A percentile compares a stretch with the other conserved stretches of the same genome.
phyloP scores from a whole-genome alignment of 2,888 invertebrate species.

The Oscheius sp. region DNA sequence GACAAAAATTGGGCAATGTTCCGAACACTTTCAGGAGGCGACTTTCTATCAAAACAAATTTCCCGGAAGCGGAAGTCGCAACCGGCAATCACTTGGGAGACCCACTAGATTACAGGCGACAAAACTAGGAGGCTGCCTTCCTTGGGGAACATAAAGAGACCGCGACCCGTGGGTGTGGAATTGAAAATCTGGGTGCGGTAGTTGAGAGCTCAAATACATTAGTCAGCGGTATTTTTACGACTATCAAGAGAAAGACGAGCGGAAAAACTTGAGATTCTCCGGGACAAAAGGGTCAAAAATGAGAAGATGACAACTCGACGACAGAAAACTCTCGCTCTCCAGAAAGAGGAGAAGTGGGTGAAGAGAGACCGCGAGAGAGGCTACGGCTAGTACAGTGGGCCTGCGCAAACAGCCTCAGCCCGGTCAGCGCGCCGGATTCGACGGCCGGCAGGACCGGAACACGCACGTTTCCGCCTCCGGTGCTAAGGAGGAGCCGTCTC shows the following conservation, averaged over 20 bases:
- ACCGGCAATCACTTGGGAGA: too few species aligned
- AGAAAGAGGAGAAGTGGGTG: conserved; percentile 15
- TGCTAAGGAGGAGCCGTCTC: conserved; percentile 11
- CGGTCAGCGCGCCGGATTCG: background rate
- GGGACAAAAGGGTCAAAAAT: background rate
- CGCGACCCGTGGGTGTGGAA: conserved; percentile 6
- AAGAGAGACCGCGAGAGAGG: conserved; percentile 17
- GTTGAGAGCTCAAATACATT: conserved; percentile 13
- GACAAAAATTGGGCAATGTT: too few species aligned
- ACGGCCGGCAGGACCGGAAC: conserved; percentile 25
- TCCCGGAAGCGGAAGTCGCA: too few species aligned
- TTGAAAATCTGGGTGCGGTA: conserved; percentile 7
- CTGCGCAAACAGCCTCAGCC: conserved; percentile 24
- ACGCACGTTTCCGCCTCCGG: conserved; percentile 12
- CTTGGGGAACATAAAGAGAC: background rate
- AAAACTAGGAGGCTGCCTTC: too few species aligned
- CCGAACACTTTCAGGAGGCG: too few species aligned
- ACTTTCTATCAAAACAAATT: too few species aligned
- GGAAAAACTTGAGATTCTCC: too few species aligned
- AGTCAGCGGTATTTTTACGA: conserved; percentile 1
- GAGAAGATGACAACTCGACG: too few species aligned
- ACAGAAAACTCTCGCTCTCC: too few species aligned
- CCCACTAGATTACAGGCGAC: too few species aligned
- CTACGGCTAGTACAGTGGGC: conserved; percentile 34
- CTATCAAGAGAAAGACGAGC: background rate